Evolutionary conservation across 2,888 invertebrate genomes (phyloP).

Genomic region (Platycheirus albimanus): DNA sequence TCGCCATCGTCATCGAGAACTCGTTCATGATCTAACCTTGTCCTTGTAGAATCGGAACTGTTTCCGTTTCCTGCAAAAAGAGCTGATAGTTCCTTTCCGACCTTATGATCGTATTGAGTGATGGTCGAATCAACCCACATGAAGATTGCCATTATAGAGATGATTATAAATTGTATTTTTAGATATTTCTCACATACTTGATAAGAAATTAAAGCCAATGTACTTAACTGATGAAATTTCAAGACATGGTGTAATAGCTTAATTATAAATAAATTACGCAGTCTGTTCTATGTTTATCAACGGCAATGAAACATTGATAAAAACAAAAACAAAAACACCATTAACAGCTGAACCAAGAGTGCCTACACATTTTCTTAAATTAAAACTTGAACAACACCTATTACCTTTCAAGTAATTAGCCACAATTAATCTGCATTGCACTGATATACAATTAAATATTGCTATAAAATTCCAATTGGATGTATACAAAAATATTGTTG

Average conservation of each 20-base stretch:
- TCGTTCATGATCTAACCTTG: slow-evolving; percentile 7
- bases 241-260: slow-evolving; percentile 30
- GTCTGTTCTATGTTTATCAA: slow-evolving; percentile 29
- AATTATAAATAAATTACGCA: not conserved
- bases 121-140: not conserved
- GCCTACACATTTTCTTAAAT: not conserved
- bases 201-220: not conserved
- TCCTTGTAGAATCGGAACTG: slow-evolving; percentile 4
- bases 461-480: slow-evolving; percentile 28
- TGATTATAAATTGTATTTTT: not conserved
- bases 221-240: not conserved
- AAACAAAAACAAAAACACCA: slow-evolving; percentile 9
- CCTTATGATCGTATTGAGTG: not conserved
- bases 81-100: not conserved
- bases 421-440: slow-evolving; percentile 3
- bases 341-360: slow-evolving; percentile 2
- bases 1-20: not conserved
- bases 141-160: slow-evolving; percentile 2
- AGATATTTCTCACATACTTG: not conserved
- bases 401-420: slow-evolving; percentile 19
- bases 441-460: slow-evolving; percentile 12
- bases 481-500: slow-evolving; percentile 1
- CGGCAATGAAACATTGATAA: slow-evolving; percentile 5
- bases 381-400: slow-evolving; percentile 21
- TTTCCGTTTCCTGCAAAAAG: slow-evolving; percentile 16